Conservation (phyloP, 2,113 vertebrate genomes). For the Cryptotis parvus region DNA sequence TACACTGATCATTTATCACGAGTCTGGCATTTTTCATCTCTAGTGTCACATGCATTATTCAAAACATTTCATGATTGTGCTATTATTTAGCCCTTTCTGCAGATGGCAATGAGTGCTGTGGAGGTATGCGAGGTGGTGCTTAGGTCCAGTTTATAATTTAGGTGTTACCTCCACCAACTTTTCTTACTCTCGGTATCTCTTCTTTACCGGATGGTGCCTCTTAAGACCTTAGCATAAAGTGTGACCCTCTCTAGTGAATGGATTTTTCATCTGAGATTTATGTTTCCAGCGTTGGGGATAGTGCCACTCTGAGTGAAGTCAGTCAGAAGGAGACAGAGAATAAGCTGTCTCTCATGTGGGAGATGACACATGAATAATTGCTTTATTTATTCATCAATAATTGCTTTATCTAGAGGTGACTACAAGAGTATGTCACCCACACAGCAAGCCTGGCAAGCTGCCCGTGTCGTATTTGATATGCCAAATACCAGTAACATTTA, state of each 20-base stretch:
- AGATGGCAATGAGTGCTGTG: background rate
- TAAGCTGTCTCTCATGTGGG: too few relatives aligned
- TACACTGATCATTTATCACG: conserved; percentile 24
- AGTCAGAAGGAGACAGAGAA: too few relatives aligned
- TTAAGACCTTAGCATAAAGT: background rate
- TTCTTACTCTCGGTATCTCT: background rate
- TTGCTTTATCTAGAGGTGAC: too few relatives aligned
- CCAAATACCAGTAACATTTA: too few relatives aligned
- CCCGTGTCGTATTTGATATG: too few relatives aligned
- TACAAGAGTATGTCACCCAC: too few relatives aligned
- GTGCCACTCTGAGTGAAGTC: too few relatives aligned
- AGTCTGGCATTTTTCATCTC: conserved; percentile 5
- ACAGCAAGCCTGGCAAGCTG: too few relatives aligned
- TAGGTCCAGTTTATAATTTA: background rate
- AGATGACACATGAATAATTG: too few relatives aligned
- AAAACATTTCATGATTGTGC: background rate
- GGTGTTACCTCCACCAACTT: background rate
- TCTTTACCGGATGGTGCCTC: background rate
- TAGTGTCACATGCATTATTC: conserved; percentile 28
- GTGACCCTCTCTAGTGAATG: background rate
- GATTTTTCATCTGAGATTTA: background rate
- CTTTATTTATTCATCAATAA: too few relatives aligned
- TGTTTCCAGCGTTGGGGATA: background rate
- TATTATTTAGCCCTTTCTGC: conserved; percentile 14
- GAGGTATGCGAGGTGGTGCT: background rate